Evolutionary conservation across 1,140 invertebrate species (phyloP).

Genomic region (Brachionus rubens): DNA sequence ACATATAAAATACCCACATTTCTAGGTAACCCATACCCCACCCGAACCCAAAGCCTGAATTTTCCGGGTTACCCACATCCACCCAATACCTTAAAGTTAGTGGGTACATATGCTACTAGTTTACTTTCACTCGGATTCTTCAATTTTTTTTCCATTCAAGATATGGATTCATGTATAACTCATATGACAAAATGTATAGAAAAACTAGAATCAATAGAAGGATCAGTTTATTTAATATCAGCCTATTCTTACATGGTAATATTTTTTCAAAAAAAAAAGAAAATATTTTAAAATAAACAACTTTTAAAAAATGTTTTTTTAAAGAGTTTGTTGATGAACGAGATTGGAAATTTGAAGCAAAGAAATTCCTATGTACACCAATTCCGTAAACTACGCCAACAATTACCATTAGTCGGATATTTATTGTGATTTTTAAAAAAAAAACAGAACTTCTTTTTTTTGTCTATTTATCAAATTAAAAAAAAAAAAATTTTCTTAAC

Average conservation of each 20-base stretch:
- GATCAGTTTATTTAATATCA: conserved; percentile 17
- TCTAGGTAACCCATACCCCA: too few species aligned
- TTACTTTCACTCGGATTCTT: too few species aligned
- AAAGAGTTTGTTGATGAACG: conserved; percentile 10
- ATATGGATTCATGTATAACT: neutral
- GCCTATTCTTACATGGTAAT: conserved; percentile 39
- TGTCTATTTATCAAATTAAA: conserved; percentile 12
- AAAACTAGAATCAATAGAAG: conserved; percentile 31
- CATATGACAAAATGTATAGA: conserved; percentile 42
- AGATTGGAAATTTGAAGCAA: neutral
- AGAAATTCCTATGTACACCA: conserved; percentile 18
- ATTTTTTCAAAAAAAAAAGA: neutral
- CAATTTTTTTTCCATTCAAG: conserved; percentile 2
- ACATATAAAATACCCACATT: too few species aligned
- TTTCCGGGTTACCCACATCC: too few species aligned
- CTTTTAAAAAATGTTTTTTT: neutral
- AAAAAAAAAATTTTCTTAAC: too few species aligned
- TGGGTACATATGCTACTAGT: too few species aligned
- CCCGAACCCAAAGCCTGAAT: too few species aligned
- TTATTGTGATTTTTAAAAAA: neutral
- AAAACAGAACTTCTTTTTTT: neutral
- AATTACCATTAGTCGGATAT: conserved; percentile 24
- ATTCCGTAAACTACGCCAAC: conserved; percentile 22
- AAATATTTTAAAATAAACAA: neutral
- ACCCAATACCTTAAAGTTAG: too few species aligned